Evolutionary conservation across 92 coral and sea anemone genomes (phyloP).

Genomic region (Siderastrea siderea): DNA sequence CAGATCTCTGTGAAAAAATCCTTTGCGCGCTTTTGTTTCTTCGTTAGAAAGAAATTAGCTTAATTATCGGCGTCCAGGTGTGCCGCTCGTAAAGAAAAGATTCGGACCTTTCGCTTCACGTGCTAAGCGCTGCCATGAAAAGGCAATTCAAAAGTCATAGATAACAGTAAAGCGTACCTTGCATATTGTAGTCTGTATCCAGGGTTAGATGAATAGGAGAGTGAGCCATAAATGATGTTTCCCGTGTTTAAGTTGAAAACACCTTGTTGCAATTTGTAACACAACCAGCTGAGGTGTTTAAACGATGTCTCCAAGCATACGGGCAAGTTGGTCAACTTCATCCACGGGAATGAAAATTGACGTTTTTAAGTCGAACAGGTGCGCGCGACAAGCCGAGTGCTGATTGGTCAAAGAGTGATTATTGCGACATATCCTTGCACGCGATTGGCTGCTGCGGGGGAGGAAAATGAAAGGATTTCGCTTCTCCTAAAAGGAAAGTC

Average conservation of each 20-base stretch:
- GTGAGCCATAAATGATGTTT: slow-evolving; percentile 3
- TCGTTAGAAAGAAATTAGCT: slow-evolving; percentile 6
- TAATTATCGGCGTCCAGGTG: slow-evolving; percentile 31
- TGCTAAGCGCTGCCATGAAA: slow-evolving; percentile 19
- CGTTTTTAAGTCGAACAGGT: slow-evolving; percentile 83
- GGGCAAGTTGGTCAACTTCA: slow-evolving; percentile 49
- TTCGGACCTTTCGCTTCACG: slow-evolving; percentile 22
- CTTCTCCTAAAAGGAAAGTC: slow-evolving; percentile 30
- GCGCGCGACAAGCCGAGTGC: slow-evolving; percentile 41
- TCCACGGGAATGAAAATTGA: slow-evolving; percentile 54
- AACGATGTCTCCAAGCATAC: slow-evolving; percentile 40
- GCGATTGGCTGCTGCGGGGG: slow-evolving; percentile 68
- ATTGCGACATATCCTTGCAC: slow-evolving; percentile 43
- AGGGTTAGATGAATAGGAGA: not conserved
- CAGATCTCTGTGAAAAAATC: not conserved
- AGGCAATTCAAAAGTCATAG: slow-evolving; percentile 19
- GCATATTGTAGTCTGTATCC: slow-evolving; percentile 42
- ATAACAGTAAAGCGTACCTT: slow-evolving; percentile 8
- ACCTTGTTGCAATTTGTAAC: slow-evolving; percentile 18
- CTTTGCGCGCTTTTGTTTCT: not conserved
- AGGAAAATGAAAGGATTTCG: slow-evolving; percentile 4
- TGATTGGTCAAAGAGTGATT: slow-evolving; percentile 74
- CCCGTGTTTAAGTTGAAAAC: slow-evolving; percentile 17
- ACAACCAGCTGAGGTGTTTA: slow-evolving; percentile 40
- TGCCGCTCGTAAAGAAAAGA: not conserved